Conservation (phyloP, 1,140 invertebrate genomes). For the Drosophila kepulauana region DNA sequence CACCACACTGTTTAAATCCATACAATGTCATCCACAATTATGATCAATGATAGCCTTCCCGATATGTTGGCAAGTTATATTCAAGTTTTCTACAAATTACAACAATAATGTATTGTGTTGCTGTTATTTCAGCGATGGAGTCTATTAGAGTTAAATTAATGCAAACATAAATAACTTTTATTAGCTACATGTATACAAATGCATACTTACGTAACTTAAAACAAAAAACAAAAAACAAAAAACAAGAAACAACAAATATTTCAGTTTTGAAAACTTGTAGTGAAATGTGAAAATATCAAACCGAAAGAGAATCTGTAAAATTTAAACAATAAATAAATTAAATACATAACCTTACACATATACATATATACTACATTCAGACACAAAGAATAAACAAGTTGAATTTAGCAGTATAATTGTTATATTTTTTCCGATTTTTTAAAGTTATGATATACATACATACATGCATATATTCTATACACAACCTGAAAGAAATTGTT, state of each 20-base stretch:
- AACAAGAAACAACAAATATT: slow-evolving; percentile 25
- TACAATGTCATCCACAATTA: slow-evolving; percentile 19
- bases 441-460: slow-evolving; percentile 38
- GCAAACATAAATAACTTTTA: slow-evolving; percentile 59
- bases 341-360: not conserved
- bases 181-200: slow-evolving; percentile 53
- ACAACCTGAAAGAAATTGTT: slow-evolving; percentile 51
- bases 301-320: slow-evolving; percentile 29
- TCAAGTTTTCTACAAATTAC: slow-evolving; percentile 17
- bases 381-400: slow-evolving; percentile 52
- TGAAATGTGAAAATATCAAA: slow-evolving; percentile 23
- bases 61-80: slow-evolving; percentile 30
- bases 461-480: slow-evolving; percentile 41
- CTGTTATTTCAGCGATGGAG: slow-evolving; percentile 77
- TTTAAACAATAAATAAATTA: slow-evolving; percentile 3
- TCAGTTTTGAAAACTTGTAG: slow-evolving; percentile 31
- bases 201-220: slow-evolving; percentile 38
- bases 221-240: slow-evolving; percentile 2
- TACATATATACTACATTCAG: not conserved
- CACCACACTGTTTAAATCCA: slow-evolving; percentile 34
- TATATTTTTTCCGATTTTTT: slow-evolving; percentile 17
- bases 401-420: slow-evolving; percentile 66
- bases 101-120: slow-evolving; percentile 40
- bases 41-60: not conserved
- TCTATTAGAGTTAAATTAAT: slow-evolving; percentile 83